A percentile compares a stretch with the other conserved stretches of the same genome.
These are phyloP conservation scores for Sminthurinus signatus DNA, from an alignment of 1,140 invertebrate species.

Conservation along the genomic window DNA sequence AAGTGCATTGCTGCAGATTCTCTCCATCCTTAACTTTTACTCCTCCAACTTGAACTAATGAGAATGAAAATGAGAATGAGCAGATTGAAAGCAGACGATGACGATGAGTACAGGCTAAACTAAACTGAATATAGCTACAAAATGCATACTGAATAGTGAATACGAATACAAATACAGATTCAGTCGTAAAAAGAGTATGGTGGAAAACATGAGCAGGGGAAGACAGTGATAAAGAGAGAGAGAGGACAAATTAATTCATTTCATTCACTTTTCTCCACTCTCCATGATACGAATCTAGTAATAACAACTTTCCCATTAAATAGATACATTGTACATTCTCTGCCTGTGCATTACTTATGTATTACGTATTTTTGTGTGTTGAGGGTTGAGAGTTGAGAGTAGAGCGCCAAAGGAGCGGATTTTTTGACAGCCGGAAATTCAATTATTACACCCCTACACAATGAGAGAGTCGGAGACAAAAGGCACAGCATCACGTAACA, in stretches of 20 bases:
- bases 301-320: constrained; percentile 7
- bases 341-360: no score
- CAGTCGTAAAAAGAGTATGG: background rate
- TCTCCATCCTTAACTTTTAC: background rate
- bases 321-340: no score
- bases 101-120: no score
- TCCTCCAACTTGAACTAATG: background rate
- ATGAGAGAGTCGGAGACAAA: no score
- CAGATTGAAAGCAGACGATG: no score
- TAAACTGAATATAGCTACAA: background rate
- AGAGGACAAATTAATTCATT: constrained; percentile 13
- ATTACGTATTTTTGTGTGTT: background rate
- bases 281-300: no score
- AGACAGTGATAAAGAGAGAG: background rate
- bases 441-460: constrained; percentile 3
- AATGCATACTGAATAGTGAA: background rate
- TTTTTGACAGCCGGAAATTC: constrained; percentile 8
- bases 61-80: no score
- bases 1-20: background rate
- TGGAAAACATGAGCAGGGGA: background rate
- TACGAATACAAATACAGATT: background rate
- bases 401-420: no score
- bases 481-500: background rate
- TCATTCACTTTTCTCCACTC: no score
- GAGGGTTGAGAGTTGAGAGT: background rate